These are phyloP conservation scores for Sigmodon hispidus DNA, from an alignment of 2,113 vertebrate species.

Conservation along the genomic window DNA sequence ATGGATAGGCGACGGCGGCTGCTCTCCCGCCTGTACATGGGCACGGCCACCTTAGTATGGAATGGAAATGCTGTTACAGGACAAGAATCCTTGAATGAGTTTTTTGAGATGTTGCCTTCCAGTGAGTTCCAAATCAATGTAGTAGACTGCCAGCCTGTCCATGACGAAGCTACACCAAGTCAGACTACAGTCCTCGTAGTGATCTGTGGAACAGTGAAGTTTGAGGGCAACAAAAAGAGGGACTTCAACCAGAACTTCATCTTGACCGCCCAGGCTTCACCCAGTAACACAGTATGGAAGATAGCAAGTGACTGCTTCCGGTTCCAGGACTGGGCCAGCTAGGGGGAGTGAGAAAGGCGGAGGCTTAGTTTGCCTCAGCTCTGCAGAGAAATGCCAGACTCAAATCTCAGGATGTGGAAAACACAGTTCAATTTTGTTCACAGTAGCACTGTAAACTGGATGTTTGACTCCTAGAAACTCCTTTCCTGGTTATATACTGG, in stretches of 20 bases:
- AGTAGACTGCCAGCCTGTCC: conserved; percentile 97
- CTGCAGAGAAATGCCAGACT: neutral
- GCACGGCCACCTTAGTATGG: conserved; percentile 96
- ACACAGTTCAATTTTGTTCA: neutral
- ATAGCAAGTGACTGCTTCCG: conserved; percentile 98
- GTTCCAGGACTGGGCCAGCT: conserved; percentile 96
- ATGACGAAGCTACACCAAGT: conserved; percentile 96
- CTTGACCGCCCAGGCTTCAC: conserved; percentile 92
- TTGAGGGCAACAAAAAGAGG: conserved; percentile 96
- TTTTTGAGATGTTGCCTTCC: conserved; percentile 97
- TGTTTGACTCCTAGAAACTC: neutral
- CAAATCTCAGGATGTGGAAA: neutral
- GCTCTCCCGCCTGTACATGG: conserved; percentile 94
- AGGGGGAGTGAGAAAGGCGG: neutral
- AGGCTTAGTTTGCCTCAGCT: neutral
- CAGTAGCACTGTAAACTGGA: neutral
- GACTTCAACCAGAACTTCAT: conserved; percentile 98
- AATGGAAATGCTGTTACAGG: conserved; percentile 96
- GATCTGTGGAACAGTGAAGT: conserved; percentile 94
- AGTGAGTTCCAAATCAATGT: conserved; percentile 96
- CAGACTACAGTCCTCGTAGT: conserved; percentile 96
- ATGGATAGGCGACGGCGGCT: conserved; percentile 98
- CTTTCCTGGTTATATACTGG: conserved; percentile 8
- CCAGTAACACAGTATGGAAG: conserved; percentile 96
- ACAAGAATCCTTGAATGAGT: conserved; percentile 93